Conservation (phyloP, 2,797 vertebrate genomes). For the Ceyx erithaca region DNA sequence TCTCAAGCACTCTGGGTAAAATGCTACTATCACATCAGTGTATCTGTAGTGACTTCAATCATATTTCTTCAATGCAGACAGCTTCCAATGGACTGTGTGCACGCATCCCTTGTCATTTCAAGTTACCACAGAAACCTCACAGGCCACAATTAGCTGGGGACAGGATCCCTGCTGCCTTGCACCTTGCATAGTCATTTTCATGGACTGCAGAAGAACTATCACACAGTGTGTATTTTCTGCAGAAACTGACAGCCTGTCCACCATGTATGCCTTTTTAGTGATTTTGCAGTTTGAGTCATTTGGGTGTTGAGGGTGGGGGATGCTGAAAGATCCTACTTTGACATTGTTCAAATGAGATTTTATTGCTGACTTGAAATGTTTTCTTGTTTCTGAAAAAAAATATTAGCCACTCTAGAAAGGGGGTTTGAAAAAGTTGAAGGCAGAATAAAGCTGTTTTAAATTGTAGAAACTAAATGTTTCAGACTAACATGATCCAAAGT, state of each 20-base stretch:
- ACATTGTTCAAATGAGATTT: conserved; percentile 8
- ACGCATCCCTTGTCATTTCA: neutral
- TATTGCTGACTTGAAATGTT: neutral
- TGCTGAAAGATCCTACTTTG: neutral
- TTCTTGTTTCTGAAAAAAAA: neutral
- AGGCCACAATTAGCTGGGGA: neutral
- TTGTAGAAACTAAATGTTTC: neutral
- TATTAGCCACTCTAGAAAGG: neutral
- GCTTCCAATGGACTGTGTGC: neutral
- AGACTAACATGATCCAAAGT: neutral
- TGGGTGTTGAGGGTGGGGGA: neutral
- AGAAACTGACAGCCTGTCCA: conserved; percentile 3
- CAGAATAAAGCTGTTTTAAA: neutral
- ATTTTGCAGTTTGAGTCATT: conserved; percentile 21
- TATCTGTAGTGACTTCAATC: neutral
- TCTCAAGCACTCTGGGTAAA: conserved; percentile 7
- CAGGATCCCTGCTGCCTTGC: neutral
- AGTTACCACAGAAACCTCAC: neutral
- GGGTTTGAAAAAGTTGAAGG: neutral
- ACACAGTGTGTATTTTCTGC: neutral
- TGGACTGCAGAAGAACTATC: neutral
- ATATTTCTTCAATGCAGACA: neutral
- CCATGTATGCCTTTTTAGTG: neutral
- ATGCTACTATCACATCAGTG: neutral
- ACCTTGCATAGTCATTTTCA: conserved; percentile 15